These are phyloP conservation scores for Cathartes aura DNA, from an alignment of 2,113 vertebrate species.

Conservation along the genomic window DNA sequence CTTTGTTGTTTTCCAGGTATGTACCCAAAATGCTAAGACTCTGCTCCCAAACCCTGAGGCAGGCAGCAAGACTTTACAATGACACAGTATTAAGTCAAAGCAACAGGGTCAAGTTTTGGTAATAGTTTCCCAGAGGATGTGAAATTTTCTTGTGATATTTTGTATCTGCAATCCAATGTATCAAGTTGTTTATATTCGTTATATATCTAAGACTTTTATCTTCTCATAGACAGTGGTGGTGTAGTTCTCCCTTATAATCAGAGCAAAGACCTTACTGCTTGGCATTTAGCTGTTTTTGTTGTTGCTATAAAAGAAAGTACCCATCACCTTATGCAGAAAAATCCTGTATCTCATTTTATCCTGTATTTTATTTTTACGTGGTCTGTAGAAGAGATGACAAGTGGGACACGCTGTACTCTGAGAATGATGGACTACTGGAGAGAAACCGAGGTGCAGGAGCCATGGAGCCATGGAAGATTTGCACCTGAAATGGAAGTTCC, in stretches of 20 bases:
- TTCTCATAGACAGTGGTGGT: not conserved
- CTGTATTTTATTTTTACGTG: not conserved
- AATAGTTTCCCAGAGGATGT: not conserved
- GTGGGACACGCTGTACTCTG: not conserved
- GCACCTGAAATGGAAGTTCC: not conserved
- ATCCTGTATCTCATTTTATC: not conserved
- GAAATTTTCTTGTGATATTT: not conserved
- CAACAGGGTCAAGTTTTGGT: not conserved
- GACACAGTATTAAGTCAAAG: not conserved
- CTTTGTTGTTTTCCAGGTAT: not conserved
- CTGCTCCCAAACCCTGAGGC: not conserved
- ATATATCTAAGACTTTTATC: not conserved
- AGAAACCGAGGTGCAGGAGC: not conserved
- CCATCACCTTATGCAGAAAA: not conserved
- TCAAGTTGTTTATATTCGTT: not conserved
- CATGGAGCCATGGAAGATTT: not conserved
- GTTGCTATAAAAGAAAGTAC: not conserved
- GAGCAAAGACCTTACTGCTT: not conserved
- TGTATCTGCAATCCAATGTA: not conserved
- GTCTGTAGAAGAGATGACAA: not conserved
- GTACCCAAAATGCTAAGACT: not conserved
- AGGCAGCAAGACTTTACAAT: not conserved
- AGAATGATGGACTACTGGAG: not conserved
- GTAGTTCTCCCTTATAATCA: not conserved
- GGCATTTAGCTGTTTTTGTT: not conserved